Base-by-base conservation (phyloP, 2,888 invertebrate species). In the Doris montereyensis region DNA sequence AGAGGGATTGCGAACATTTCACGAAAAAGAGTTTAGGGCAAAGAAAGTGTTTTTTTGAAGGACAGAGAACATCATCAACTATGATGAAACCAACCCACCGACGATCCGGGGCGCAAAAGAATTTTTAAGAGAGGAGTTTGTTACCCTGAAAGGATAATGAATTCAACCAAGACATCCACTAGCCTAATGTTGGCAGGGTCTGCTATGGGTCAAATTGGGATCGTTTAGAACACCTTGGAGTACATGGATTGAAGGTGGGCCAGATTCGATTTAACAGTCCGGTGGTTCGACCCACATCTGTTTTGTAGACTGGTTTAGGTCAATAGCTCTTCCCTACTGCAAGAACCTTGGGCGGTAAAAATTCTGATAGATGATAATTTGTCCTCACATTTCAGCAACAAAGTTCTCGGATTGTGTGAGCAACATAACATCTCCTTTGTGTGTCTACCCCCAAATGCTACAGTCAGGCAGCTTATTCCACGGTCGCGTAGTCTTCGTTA, bases 241-340 rank as follows among this genome's bases (percentile, higher is more conserved):
- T 62, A 87, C 88, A 8, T 92, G 92, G 92, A 88, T 84, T 2
- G 83, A 84, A 82, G 88, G 88, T 73, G 92, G 92, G 5, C 91
- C 91, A 21, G 71, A 87, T 79, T 4, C 70, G 89, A 2, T 92
- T 91, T 82, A 92, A 91, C 82, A 35, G 90, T 0, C 87, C 89
- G 88, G 1, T 90, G 89, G 89, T 89, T 89, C 81, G 86, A 88
- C 74, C n/a, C 24, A 76, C 21, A 28, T 60, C 1, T 77, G 76
- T 57, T 89, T 91, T 81, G 81, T 81, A 65, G 89, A 89, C 76
- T 89, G 89, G 90, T 88, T 90, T 77, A 30, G 82, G 30, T 78
- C 71, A 30, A 24, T 82, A n/a, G 81, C 85, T 30, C 65, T 91
- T 26, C 86, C 86, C 70, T 81, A 83, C 78, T 79, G 91, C 41